Percentiles rank a stretch among this genome's conserved stretches.
Evolutionary conservation across 2,888 invertebrate genomes (phyloP).

Genomic region (Stenichneumon culpator): DNA sequence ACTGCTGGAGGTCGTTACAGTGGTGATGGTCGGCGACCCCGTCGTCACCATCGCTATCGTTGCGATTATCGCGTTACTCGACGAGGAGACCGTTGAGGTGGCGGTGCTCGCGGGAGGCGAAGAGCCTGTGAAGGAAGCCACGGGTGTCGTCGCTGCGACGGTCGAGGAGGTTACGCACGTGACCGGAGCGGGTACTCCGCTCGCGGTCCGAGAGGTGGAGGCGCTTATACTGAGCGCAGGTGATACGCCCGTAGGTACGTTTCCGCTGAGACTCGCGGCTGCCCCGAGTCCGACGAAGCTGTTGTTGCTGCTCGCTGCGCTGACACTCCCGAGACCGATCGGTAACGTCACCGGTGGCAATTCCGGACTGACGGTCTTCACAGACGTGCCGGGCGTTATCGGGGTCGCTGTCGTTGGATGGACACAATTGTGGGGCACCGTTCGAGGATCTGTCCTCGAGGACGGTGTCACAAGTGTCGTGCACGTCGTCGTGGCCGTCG

Average conservation of each 20-base stretch:
- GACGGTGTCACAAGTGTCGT: conserved; percentile 66
- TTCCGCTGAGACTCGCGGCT: conserved; percentile 65
- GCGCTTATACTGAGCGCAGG: conserved; percentile 45
- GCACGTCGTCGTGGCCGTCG: conserved; percentile 67
- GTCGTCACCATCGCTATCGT: conserved; percentile 69
- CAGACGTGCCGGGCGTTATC: conserved; percentile 78
- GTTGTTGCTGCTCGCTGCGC: conserved; percentile 71
- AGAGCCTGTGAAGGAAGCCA: conserved; percentile 12
- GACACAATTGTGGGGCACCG: conserved; percentile 78
- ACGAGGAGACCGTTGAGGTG: conserved; percentile 74
- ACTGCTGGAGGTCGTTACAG: conserved; percentile 67
- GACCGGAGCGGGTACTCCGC: conserved; percentile 29
- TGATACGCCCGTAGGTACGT: not conserved
- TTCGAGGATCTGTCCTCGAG: conserved; percentile 78
- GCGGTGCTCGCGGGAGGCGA: conserved; percentile 66
- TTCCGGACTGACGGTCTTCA: conserved; percentile 79
- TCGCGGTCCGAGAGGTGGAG: conserved; percentile 54
- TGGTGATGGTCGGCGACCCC: conserved; percentile 75
- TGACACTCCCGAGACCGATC: conserved; percentile 74
- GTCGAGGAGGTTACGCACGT: conserved; percentile 57
- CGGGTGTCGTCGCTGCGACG: conserved; percentile 66
- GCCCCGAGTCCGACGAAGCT: conserved; percentile 69
- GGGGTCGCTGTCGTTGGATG: conserved; percentile 82
- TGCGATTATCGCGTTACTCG: conserved; percentile 72
- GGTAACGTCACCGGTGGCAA: conserved; percentile 81